Conservation (phyloP, 2,888 invertebrate genomes). For the Odontocolon sp. region DNA sequence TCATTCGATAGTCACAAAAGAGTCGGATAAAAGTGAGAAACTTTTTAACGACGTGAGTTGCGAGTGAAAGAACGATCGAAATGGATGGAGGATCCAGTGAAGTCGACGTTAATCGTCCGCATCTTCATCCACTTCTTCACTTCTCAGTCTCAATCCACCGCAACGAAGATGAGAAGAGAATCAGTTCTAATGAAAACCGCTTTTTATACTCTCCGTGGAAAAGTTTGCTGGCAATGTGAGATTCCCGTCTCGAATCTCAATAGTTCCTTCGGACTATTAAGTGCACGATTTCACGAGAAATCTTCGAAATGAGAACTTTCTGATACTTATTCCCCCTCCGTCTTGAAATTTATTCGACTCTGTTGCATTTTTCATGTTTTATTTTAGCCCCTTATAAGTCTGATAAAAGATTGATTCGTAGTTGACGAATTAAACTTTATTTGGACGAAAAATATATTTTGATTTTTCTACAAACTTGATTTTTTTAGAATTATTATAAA, state of each 20-base stretch:
- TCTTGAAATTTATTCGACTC: too few relatives aligned
- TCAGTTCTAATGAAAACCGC: not conserved
- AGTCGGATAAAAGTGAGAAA: slow-evolving; percentile 17
- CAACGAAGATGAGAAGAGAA: not conserved
- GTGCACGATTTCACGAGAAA: not conserved
- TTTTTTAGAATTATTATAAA: too few relatives aligned
- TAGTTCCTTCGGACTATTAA: not conserved
- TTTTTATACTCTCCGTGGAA: not conserved
- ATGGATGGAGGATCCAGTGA: not conserved
- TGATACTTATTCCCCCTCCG: too few relatives aligned
- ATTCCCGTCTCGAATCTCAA: slow-evolving; percentile 11
- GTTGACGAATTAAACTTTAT: too few relatives aligned
- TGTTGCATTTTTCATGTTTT: too few relatives aligned
- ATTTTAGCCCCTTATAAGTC: too few relatives aligned
- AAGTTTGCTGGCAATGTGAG: not conserved
- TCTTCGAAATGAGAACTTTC: too few relatives aligned
- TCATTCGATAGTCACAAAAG: not conserved
- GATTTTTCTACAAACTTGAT: too few relatives aligned
- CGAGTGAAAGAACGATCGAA: not conserved
- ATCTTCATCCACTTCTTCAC: not conserved
- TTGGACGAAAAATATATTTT: too few relatives aligned
- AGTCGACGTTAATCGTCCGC: slow-evolving; percentile 1
- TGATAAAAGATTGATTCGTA: too few relatives aligned
- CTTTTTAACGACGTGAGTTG: slow-evolving; percentile 27
- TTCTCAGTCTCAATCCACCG: not conserved